A percentile compares a stretch with the other conserved stretches of the same genome.
Conservation (phyloP, 2,888 invertebrate species). For the Epinotia demarniana region DNA sequence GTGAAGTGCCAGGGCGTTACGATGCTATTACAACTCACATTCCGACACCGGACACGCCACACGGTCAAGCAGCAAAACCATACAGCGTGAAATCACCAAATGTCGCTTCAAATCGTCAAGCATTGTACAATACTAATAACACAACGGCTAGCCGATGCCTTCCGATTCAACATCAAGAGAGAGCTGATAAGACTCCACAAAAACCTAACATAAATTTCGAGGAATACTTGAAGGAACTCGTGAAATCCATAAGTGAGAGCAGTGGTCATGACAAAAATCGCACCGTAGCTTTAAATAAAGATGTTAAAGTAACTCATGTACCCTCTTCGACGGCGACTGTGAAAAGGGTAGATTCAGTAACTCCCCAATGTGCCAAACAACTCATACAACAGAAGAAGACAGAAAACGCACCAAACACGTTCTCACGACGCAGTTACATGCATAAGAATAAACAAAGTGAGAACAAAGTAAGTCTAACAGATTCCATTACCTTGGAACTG, state of each 20-base stretch:
- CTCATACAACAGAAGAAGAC: conserved; percentile 60
- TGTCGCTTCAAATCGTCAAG: not conserved
- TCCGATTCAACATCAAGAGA: conserved; percentile 22
- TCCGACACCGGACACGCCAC: not conserved
- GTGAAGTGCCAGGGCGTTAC: not conserved
- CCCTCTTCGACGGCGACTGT: not conserved
- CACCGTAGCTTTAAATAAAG: conserved; percentile 11
- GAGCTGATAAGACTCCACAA: not conserved
- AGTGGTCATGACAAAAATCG: conserved; percentile 45
- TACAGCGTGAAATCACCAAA: not conserved
- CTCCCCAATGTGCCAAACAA: conserved; percentile 66
- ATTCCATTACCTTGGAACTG: conserved; percentile 32
- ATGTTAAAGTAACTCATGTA: conserved; percentile 54
- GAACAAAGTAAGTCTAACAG: conserved; percentile 54
- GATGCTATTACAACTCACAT: conserved; percentile 15
- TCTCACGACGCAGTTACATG: conserved; percentile 75
- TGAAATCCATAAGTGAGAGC: conserved; percentile 64
- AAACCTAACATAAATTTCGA: conserved; percentile 41
- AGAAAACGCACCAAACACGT: conserved; percentile 72
- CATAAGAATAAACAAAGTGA: conserved; percentile 73
- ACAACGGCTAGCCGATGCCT: conserved; percentile 7
- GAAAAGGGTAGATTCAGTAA: conserved; percentile 25
- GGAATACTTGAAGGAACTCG: conserved; percentile 67
- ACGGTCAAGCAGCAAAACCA: not conserved
- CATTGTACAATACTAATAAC: not conserved